Conservation (phyloP, 2,113 vertebrate species). For the Toxostoma redivivum region DNA sequence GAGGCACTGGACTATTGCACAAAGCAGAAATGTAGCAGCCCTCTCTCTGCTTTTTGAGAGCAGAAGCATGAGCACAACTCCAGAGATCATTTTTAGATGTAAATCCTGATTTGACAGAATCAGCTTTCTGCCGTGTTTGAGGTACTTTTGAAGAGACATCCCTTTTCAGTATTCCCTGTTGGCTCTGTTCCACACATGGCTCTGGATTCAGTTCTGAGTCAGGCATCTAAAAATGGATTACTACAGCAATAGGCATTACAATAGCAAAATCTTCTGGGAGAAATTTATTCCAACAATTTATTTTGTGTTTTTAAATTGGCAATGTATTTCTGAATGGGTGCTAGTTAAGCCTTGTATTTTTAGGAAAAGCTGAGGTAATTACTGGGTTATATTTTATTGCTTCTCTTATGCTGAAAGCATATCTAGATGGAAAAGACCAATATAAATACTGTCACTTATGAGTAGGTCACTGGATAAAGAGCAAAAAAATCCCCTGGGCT, state of each 20-base stretch:
- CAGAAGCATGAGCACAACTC: neutral
- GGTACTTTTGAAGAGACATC: neutral
- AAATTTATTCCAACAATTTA: neutral
- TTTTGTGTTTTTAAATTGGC: neutral
- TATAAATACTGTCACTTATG: neutral
- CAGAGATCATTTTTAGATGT: neutral
- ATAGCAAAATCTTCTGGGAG: neutral
- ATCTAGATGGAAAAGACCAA: neutral
- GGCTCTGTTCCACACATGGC: neutral
- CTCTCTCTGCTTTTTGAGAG: neutral
- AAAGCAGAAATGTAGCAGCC: neutral
- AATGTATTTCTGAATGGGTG: neutral
- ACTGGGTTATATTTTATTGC: neutral
- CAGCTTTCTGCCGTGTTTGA: neutral
- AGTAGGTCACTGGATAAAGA: neutral
- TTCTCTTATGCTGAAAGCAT: neutral
- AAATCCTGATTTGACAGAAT: neutral
- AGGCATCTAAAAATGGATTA: conserved; percentile 3
- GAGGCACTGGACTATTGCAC: neutral
- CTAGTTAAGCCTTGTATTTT: neutral
- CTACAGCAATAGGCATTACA: neutral
- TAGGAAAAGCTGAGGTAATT: conserved; percentile 9
- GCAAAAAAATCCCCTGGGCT: neutral
- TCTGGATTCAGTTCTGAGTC: neutral
- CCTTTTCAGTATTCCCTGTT: neutral